Percentiles rank a stretch among this genome's conserved stretches.
phyloP scores from a whole-genome alignment of 1,140 invertebrate species.

The Caenorhabditis briggsae region DNA sequence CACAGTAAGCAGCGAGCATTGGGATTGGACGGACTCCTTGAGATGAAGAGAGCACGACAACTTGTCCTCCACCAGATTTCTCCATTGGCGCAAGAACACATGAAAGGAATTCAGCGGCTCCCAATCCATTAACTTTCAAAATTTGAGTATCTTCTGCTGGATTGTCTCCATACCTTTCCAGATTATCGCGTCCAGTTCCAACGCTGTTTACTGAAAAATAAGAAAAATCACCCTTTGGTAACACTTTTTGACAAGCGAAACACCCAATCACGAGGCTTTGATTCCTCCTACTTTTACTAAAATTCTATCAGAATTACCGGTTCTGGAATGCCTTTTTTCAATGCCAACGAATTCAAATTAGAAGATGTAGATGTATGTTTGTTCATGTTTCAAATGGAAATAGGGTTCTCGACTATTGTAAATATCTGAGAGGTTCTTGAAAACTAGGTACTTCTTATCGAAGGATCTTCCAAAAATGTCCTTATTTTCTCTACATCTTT shows the following conservation, averaged over 20 bases:
- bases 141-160: slow-evolving; percentile 72
- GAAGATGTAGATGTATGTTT: background rate
- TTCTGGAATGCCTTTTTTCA: background rate
- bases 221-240: background rate
- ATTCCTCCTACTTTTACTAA: background rate
- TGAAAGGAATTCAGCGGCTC: slow-evolving; percentile 75
- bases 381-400: slow-evolving; percentile 31
- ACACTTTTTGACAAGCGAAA: background rate
- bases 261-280: background rate
- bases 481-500: background rate
- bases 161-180: slow-evolving; percentile 73
- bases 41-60: slow-evolving; percentile 74
- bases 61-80: slow-evolving; percentile 72
- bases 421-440: too few relatives aligned
- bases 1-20: slow-evolving; percentile 72
- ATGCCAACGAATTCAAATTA: background rate
- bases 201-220: slow-evolving; percentile 74
- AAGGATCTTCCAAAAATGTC: slow-evolving; percentile 17
- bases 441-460: too few relatives aligned
- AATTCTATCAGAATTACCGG: slow-evolving; percentile 25
- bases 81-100: slow-evolving; percentile 74
- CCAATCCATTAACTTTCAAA: slow-evolving; percentile 74
- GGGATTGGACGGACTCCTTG: slow-evolving; percentile 75
- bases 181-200: slow-evolving; percentile 74
- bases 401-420: too few relatives aligned